A percentile compares a stretch with the other conserved stretches of the same genome.
phyloP scores from a whole-genome alignment of 30 jellyfish, hydroid and myxozoan species.

The Turritopsis dohrnii region DNA sequence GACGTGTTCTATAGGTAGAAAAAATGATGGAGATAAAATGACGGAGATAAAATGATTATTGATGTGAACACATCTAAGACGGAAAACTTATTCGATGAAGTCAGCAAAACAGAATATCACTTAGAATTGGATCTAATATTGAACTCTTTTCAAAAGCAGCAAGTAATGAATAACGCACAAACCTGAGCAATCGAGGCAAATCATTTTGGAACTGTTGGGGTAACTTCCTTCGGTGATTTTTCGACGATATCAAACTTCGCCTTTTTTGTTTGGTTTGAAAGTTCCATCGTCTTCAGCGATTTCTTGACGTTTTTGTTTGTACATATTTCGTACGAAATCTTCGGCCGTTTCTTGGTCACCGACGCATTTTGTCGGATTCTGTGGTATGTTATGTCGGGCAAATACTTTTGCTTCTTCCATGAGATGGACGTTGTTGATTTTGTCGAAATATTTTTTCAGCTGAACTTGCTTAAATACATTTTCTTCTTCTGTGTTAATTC shows the following conservation, averaged over 20 bases:
- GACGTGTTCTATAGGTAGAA: too few relatives aligned
- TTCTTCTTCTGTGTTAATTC: not conserved
- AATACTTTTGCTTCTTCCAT: not conserved
- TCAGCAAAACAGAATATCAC: too few relatives aligned
- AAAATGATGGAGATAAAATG: too few relatives aligned
- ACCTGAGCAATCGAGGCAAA: slow-evolving; percentile 3
- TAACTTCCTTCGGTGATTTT: slow-evolving; percentile 12
- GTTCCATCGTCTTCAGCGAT: not conserved
- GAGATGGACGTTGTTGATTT: not conserved
- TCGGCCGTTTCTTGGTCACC: not conserved
- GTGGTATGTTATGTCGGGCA: not conserved
- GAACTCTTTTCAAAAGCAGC: too few relatives aligned
- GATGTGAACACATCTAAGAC: too few relatives aligned
- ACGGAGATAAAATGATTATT: too few relatives aligned
- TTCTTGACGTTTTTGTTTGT: not conserved
- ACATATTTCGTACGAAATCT: not conserved
- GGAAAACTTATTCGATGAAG: too few relatives aligned
- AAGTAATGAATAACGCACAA: too few relatives aligned
- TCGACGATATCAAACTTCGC: not conserved
- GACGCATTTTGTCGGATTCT: not conserved
- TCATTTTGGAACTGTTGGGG: not conserved
- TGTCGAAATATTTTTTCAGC: not conserved
- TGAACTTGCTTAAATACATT: not conserved
- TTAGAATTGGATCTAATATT: not conserved
- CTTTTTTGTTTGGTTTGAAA: not conserved